Base-by-base conservation (phyloP, 2,888 invertebrate species). In the Chaetoderma sp. region DNA sequence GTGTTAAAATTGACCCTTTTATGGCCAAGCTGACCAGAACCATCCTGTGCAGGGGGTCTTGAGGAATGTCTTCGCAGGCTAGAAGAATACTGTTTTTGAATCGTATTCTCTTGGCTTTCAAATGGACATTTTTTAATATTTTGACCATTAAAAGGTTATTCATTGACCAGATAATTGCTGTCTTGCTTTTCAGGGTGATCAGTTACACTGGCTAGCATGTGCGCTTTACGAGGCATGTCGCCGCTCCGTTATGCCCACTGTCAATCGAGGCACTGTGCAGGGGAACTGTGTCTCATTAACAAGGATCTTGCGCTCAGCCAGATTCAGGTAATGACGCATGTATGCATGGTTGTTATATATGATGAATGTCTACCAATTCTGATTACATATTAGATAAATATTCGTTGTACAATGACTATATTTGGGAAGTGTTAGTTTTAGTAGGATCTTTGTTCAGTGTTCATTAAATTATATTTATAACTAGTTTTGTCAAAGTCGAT, bases 271-370 rank as follows among this genome's bases (percentile, higher is more conserved):
- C 27, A 90, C 92, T 64, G 91, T 95, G 13, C 93, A 94, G 87
- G 95, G 96, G 32, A 96, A 95, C 86, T 93, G 94, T 86, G 94
- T 98, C 25, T 95, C 95, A 71, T 89, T 98, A 28, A 96, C 95
- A 16, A 91, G 94, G 77, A 89, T 98, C n/a, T 89, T 98, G 10
- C 90, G 94, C 75, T 90, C 94, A 58, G 95, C 95, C 85, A 94
- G 94, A 86, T 90, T 97, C 80, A 95, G 95, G 92, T 94, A 87
- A 80, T 77, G 73, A 39, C 13, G 10, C 28, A 25, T 23, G 45
- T 28, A 18, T 10, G 39, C 39, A n/a, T n/a, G n/a, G 30, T 42
- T 28, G 45, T 65, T n/a, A 36, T 23, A 45, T 21, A 18, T 45
- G 5, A 39, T 10, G 13, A 39, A 13, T 39, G 39, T 13, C 10